Evolutionary conservation across 1,140 invertebrate genomes (phyloP).

Genomic region (Mycetomoellerius zeteki): DNA sequence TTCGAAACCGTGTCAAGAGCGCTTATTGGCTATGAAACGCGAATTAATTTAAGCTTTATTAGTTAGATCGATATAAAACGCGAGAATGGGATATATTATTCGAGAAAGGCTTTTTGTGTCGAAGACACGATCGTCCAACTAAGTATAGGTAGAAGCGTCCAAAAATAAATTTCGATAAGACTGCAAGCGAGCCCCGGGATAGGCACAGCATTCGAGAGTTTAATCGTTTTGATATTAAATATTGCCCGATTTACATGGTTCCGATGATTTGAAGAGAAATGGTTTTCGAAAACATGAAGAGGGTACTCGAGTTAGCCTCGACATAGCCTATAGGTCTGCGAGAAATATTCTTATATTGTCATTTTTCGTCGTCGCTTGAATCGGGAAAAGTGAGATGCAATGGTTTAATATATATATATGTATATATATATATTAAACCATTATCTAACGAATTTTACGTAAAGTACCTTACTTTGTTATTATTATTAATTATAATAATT

Average conservation of each 20-base stretch:
- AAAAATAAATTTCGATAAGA: conserved; percentile 83
- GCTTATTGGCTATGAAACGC: conserved; percentile 59
- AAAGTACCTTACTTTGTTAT: conserved; percentile 84
- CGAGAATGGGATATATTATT: conserved; percentile 38
- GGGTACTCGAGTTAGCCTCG: conserved; percentile 1
- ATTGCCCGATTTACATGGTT: conserved; percentile 48
- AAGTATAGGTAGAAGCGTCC: conserved; percentile 82
- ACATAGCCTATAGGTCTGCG: conserved; percentile 16
- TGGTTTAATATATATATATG: conserved; percentile 72
- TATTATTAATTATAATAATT: conserved; percentile 75
- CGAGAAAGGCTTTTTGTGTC: conserved; percentile 81
- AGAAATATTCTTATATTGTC: conserved; percentile 50
- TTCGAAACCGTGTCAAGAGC: conserved; percentile 50
- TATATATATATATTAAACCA: conserved; percentile 64
- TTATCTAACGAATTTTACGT: conserved; percentile 83
- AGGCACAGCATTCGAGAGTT: conserved; percentile 83
- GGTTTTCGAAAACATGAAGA: not conserved
- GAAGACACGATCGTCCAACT: conserved; percentile 85
- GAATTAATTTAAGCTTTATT: conserved; percentile 65
- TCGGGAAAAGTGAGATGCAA: conserved; percentile 64
- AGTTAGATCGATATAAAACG: conserved; percentile 58
- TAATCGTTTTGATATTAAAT: conserved; percentile 78
- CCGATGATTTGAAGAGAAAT: conserved; percentile 16
- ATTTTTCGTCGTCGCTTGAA: conserved; percentile 44
- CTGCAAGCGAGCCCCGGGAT: conserved; percentile 83